These are phyloP conservation scores for Neolamprologus modestus DNA, from an alignment of 2,113 vertebrate genomes.

Conservation along the genomic window DNA sequence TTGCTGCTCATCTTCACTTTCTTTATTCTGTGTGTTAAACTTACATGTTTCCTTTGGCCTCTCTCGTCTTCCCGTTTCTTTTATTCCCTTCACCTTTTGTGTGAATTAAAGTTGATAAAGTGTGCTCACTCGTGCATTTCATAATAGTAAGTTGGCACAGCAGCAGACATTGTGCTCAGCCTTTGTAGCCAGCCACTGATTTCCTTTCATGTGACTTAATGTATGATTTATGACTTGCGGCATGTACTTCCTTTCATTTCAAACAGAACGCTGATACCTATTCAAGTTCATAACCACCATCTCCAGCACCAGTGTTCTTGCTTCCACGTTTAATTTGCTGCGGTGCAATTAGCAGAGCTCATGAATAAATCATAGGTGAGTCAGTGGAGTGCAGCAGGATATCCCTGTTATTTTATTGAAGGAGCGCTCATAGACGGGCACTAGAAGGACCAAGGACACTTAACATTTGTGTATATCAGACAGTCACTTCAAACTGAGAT, in stretches of 20 bases:
- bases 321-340: conserved; percentile 41
- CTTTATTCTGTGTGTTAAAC: not conserved
- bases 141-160: not conserved
- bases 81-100: conserved; percentile 19
- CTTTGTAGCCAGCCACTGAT: conserved; percentile 31
- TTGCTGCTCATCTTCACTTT: not conserved
- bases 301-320: not conserved
- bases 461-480: not conserved
- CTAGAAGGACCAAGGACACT: not conserved
- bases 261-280: conserved; percentile 15
- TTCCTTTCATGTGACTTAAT: conserved; percentile 50
- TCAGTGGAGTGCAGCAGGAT: not conserved
- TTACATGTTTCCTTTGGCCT: conserved; percentile 8
- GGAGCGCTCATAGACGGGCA: not conserved
- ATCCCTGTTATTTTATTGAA: conserved; percentile 27
- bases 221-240: conserved; percentile 47
- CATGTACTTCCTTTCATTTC: conserved; percentile 38
- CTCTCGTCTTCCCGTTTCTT: not conserved
- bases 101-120: conserved; percentile 27
- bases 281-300: conserved; percentile 31
- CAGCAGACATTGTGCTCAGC: conserved; percentile 6
- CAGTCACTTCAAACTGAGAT: not conserved
- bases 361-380: conserved; percentile 56
- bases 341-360: conserved; percentile 51
- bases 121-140: not conserved